These are phyloP conservation scores for Episyrphus balteatus DNA, from an alignment of 1,140 invertebrate genomes.

Conservation along the genomic window DNA sequence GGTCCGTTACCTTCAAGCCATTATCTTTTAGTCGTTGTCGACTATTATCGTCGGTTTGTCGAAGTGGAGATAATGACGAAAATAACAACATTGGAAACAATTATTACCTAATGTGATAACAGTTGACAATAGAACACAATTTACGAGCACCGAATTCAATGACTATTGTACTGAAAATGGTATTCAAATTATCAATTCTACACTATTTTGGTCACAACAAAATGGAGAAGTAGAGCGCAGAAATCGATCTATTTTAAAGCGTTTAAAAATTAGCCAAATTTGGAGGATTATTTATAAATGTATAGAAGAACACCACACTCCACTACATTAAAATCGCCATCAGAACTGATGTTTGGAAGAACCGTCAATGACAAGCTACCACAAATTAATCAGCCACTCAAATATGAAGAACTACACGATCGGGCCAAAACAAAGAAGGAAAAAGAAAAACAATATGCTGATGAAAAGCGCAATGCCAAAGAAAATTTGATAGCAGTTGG, in stretches of 20 bases:
- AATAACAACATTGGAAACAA: constrained; percentile 10
- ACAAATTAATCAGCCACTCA: no score
- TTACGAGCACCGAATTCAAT: constrained; percentile 16
- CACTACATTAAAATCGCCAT: no score
- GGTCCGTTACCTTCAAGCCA: no score
- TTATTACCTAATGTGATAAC: neutral
- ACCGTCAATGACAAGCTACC: no score
- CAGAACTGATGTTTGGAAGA: no score
- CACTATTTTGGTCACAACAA: constrained; percentile 22
- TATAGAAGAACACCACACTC: constrained; percentile 27
- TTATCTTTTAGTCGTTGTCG: constrained; percentile 15
- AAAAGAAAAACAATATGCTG: no score
- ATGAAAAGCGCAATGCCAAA: no score
- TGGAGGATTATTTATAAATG: constrained; percentile 22
- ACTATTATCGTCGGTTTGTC: no score
- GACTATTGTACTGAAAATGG: no score
- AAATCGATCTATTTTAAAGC: constrained; percentile 23
- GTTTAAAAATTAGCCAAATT: constrained; percentile 12
- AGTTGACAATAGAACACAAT: constrained; percentile 20
- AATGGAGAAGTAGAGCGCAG: constrained; percentile 33
- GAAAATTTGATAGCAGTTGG: no score
- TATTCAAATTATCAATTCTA: constrained; percentile 16
- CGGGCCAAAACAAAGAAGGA: no score
- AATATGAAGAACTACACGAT: no score
- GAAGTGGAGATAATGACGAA: constrained; percentile 15